These are phyloP conservation scores for Scaptomyza polygonia DNA, from an alignment of 2,888 invertebrate genomes.

Conservation along the genomic window DNA sequence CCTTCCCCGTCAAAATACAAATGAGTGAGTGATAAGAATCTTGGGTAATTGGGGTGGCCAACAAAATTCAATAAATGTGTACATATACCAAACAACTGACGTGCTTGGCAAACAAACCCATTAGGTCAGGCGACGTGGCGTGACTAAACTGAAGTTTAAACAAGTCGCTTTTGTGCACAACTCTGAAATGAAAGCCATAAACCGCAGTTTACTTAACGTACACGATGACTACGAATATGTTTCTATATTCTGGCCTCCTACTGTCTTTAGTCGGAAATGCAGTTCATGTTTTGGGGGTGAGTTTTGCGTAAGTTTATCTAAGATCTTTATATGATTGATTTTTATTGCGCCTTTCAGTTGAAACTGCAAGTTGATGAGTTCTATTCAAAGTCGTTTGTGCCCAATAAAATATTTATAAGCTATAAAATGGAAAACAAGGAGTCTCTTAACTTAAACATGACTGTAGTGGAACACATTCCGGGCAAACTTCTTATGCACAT, in stretches of 20 bases:
- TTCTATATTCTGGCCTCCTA: slow-evolving; percentile 7
- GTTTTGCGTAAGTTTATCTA: slow-evolving; percentile 17
- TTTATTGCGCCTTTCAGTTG: slow-evolving; percentile 27
- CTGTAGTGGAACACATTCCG: slow-evolving; percentile 63
- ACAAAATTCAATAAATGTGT: slow-evolving; percentile 20
- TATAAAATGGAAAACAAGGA: slow-evolving; percentile 44
- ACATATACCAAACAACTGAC: background rate
- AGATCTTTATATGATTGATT: background rate
- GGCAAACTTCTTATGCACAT: slow-evolving; percentile 73
- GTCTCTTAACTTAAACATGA: slow-evolving; percentile 65
- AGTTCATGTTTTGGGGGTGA: slow-evolving; percentile 39
- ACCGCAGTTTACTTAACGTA: background rate
- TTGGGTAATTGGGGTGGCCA: slow-evolving; percentile 4
- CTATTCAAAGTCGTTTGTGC: slow-evolving; percentile 75
- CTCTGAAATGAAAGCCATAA: slow-evolving; percentile 15
- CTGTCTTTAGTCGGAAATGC: slow-evolving; percentile 11
- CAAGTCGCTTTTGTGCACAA: slow-evolving; percentile 14
- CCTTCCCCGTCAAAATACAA: slow-evolving; percentile 24
- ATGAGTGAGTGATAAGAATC: slow-evolving; percentile 42
- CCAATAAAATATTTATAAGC: slow-evolving; percentile 59
- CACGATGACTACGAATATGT: slow-evolving; percentile 15
- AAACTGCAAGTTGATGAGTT: slow-evolving; percentile 61
- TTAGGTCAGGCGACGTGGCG: slow-evolving; percentile 61
- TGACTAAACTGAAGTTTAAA: slow-evolving; percentile 55
- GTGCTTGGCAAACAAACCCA: slow-evolving; percentile 35